Evolutionary conservation across 2,888 invertebrate species (phyloP).

Genomic region (Chironomus tentans): DNA sequence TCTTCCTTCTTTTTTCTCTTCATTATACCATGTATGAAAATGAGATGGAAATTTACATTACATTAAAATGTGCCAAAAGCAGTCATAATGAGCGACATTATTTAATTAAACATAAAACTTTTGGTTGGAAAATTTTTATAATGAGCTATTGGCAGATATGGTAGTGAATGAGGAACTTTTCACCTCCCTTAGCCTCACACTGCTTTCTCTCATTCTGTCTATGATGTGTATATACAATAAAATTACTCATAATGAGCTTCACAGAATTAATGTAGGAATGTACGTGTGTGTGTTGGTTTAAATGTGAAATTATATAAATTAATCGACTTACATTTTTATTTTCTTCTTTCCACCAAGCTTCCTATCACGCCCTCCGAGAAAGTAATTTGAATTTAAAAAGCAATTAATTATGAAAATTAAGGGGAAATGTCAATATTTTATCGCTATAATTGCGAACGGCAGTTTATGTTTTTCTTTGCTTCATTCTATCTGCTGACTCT

Average conservation of each 20-base stretch:
- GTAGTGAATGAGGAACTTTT: neutral
- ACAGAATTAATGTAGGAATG: neutral
- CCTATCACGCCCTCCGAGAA: neutral
- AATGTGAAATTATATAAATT: constrained; percentile 1
- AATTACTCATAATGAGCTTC: too few relatives aligned
- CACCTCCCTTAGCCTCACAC: neutral
- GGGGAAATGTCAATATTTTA: constrained; percentile 9
- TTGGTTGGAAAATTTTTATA: neutral
- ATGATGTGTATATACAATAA: too few relatives aligned
- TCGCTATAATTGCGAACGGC: neutral
- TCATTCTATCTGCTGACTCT: neutral
- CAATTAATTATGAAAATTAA: constrained; percentile 5
- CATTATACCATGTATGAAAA: neutral
- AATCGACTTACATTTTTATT: neutral
- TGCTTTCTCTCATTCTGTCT: too few relatives aligned
- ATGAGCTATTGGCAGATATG: neutral
- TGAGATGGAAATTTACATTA: neutral
- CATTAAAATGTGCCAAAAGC: constrained; percentile 6
- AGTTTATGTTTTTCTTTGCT: neutral
- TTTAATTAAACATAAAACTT: constrained; percentile 10
- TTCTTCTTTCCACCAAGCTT: neutral
- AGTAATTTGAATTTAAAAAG: constrained; percentile 14
- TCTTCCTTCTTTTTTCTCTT: neutral
- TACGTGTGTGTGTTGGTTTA: neutral
- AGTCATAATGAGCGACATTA: constrained; percentile 5